Percentiles rank a stretch among this genome's conserved stretches.
Conservation (phyloP, 2,113 vertebrate genomes). For the Bubalus kerabau region DNA sequence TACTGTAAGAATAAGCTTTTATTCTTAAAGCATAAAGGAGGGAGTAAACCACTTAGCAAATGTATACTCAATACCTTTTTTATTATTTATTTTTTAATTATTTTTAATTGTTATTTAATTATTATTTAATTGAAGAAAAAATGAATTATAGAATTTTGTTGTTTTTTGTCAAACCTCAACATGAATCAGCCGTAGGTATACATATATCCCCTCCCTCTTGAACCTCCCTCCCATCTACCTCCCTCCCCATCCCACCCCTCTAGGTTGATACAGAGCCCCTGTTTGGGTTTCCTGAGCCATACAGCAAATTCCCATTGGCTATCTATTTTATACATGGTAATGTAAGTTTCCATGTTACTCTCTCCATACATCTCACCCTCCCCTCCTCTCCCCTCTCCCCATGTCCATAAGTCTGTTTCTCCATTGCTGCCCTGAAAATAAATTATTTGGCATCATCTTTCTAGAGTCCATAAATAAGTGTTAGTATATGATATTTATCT, state of each 20-base stretch:
- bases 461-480: not conserved
- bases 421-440: not conserved
- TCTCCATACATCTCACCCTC: too few relatives aligned
- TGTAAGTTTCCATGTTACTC: too few relatives aligned
- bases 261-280: not conserved
- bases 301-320: too few relatives aligned
- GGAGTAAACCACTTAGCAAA: not conserved
- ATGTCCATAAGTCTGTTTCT: not conserved
- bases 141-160: not conserved
- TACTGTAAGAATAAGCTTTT: not conserved
- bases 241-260: not conserved
- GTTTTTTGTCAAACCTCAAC: not conserved
- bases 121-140: not conserved
- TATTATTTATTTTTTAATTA: not conserved
- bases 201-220: not conserved
- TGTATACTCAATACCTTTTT: not conserved
- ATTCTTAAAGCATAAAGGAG: not conserved
- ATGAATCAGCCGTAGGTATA: not conserved
- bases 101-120: too few relatives aligned
- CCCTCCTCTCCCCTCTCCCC: too few relatives aligned
- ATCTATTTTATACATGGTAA: too few relatives aligned
- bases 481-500: not conserved
- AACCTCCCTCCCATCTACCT: not conserved
- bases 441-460: not conserved
- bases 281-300: too few relatives aligned